phyloP scores from a whole-genome alignment of 2,797 vertebrate genomes.

The Argentina silus region DNA sequence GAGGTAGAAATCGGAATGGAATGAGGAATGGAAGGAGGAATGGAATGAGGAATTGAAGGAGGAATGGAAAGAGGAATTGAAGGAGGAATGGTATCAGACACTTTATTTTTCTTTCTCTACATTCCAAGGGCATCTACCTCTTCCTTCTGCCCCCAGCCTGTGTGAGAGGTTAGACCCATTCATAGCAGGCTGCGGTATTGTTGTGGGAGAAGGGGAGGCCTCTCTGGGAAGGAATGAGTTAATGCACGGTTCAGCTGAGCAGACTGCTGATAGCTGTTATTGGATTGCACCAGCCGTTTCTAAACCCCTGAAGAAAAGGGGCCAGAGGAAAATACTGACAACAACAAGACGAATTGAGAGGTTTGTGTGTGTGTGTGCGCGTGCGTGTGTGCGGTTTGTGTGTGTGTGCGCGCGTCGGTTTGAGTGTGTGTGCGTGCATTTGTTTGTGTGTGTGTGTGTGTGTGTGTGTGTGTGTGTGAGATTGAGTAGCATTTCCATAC shows the following conservation, averaged over 20 bases:
- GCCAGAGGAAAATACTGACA: conserved; percentile 15
- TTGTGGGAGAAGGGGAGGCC: background rate
- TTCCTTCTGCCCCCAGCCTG: background rate
- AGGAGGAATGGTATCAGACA: no score
- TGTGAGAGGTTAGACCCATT: background rate
- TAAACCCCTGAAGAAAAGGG: background rate
- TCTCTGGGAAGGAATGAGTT: background rate
- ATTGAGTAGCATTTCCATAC: background rate
- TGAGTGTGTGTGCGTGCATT: no score
- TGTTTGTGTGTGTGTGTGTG: no score
- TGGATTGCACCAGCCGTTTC: background rate
- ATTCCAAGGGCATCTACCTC: background rate
- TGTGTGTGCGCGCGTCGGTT: no score
- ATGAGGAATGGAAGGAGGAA: no score
- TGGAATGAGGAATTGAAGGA: no score
- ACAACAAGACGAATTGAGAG: conserved; percentile 1
- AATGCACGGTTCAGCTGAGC: background rate
- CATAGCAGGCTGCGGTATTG: background rate
- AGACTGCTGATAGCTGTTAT: conserved; percentile 2
- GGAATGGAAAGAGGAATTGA: no score
- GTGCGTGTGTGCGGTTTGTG: no score
- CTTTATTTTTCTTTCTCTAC: background rate
- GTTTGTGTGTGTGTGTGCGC: background rate
- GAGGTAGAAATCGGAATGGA: no score
- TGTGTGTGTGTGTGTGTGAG: no score